These are phyloP conservation scores for Sebastes vulpes DNA, from an alignment of 2,797 vertebrate species.

Conservation along the genomic window DNA sequence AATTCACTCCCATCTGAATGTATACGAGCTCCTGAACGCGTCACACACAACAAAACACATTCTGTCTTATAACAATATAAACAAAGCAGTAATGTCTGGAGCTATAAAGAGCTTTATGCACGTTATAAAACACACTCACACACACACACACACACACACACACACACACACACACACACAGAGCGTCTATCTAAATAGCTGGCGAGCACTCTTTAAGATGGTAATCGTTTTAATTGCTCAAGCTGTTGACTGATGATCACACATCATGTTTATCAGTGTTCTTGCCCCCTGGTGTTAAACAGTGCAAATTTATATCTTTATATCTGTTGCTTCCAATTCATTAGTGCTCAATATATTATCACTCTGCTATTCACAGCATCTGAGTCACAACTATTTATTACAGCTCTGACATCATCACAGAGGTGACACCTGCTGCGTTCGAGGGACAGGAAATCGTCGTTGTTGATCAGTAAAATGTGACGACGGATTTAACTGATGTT, in stretches of 20 bases:
- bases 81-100: neutral
- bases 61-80: neutral
- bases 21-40: neutral
- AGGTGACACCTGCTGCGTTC: neutral
- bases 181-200: constrained; percentile 30
- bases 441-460: neutral
- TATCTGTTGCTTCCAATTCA: constrained; percentile 37
- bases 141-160: neutral
- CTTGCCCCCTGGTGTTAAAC: constrained; percentile 29
- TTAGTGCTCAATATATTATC: constrained; percentile 32
- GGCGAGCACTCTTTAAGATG: constrained; percentile 47
- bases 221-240: constrained; percentile 61
- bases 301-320: constrained; percentile 15
- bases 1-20: neutral
- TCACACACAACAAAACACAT: neutral
- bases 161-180: neutral
- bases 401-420: neutral
- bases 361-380: neutral
- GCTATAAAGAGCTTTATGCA: constrained; percentile 3
- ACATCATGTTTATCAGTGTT: constrained; percentile 42
- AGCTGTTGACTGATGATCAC: constrained; percentile 52
- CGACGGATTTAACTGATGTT: accelerated
- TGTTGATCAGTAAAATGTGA: neutral
- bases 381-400: neutral
- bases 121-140: constrained; percentile 2